Evolutionary conservation across 2,113 vertebrate genomes (phyloP).

Genomic region (Ovibos moschatus): DNA sequence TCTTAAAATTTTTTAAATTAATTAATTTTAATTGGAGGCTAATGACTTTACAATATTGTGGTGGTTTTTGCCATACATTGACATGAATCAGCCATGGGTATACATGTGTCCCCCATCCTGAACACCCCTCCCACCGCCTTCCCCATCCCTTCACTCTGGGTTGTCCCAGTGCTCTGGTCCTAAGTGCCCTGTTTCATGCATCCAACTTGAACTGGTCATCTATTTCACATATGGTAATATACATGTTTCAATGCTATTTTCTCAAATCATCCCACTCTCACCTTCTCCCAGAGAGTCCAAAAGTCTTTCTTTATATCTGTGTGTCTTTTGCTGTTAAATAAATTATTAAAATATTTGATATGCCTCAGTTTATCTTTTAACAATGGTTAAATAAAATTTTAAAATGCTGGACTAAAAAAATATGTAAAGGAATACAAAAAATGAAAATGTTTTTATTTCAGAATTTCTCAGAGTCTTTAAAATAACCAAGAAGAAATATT

Average conservation of each 20-base stretch:
- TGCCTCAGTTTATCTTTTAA: background rate
- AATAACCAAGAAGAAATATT: background rate
- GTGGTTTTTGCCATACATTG: background rate
- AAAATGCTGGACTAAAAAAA: background rate
- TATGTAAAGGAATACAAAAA: background rate
- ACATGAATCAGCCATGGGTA: background rate
- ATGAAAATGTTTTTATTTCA: background rate
- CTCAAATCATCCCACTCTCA: background rate
- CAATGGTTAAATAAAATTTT: background rate
- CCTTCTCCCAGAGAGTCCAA: background rate
- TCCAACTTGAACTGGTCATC: background rate
- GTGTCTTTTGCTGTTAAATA: background rate
- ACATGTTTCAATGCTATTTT: background rate
- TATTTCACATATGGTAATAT: background rate
- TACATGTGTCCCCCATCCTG: background rate
- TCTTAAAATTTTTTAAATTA: rapidly evolving
- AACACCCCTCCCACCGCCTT: rapidly evolving
- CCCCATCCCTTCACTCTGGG: background rate
- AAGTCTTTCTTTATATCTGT: background rate
- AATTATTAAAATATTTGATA: background rate
- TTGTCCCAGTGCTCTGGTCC: background rate
- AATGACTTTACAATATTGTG: background rate
- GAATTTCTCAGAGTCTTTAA: background rate
- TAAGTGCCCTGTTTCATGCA: background rate
- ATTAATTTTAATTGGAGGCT: background rate